Evolutionary conservation across 2,888 invertebrate genomes (phyloP).

Genomic region (Ceraclea dissimilis): DNA sequence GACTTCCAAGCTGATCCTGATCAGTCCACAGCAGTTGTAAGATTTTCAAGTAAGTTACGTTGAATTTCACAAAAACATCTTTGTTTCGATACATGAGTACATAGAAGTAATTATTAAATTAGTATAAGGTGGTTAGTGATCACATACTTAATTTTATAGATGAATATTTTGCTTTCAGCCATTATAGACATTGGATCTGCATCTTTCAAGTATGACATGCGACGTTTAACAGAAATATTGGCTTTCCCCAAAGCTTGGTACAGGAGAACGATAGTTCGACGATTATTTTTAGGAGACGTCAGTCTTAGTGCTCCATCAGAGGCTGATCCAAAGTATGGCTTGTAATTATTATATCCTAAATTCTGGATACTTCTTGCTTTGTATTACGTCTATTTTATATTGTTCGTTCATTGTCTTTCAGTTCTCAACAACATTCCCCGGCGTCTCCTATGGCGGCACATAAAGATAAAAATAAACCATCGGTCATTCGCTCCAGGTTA

Average conservation of each 20-base stretch:
- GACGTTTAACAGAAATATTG: constrained; percentile 90
- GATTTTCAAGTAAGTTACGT: constrained; percentile 78
- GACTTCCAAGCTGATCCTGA: constrained; percentile 67
- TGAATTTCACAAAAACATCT: too few species aligned
- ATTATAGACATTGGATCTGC: constrained; percentile 94
- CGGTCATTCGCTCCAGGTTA: constrained; percentile 17
- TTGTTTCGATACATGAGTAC: too few species aligned
- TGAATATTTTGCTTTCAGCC: too few species aligned
- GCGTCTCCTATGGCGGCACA: constrained; percentile 21
- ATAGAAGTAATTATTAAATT: too few species aligned
- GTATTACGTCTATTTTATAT: not conserved
- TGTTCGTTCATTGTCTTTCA: constrained; percentile 9
- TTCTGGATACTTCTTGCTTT: not conserved
- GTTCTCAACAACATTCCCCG: constrained; percentile 20
- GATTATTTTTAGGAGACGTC: constrained; percentile 90
- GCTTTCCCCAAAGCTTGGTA: constrained; percentile 99
- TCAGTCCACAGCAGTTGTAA: constrained; percentile 77
- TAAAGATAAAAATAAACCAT: constrained; percentile 23
- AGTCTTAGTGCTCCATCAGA: constrained; percentile 45
- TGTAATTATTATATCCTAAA: too few species aligned
- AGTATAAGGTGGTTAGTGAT: too few species aligned
- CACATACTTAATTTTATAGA: too few species aligned
- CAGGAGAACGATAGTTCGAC: constrained; percentile 81
- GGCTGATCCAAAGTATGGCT: constrained; percentile 12
- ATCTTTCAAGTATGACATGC: constrained; percentile 98